Conservation (phyloP, 1,140 invertebrate genomes). For the Pseudomyrmex cubaensis region DNA sequence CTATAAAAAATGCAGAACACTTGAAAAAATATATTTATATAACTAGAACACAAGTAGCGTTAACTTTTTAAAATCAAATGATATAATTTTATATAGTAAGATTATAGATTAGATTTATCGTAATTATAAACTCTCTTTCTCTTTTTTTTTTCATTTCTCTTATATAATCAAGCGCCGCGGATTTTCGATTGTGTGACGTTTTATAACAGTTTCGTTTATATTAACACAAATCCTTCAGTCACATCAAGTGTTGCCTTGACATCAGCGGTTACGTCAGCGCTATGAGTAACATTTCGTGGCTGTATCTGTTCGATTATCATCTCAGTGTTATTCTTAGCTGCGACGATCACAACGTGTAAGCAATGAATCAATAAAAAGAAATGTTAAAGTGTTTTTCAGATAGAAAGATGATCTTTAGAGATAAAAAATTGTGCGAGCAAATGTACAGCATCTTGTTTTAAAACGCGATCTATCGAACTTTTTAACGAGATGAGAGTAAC, state of each 20-base stretch:
- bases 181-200: slow-evolving; percentile 10
- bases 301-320: slow-evolving; percentile 56
- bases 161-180: not conserved
- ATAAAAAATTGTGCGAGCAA: not conserved
- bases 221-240: slow-evolving; percentile 57
- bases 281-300: slow-evolving; percentile 55
- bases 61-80: no score
- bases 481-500: not conserved
- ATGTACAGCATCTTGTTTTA: not conserved
- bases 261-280: slow-evolving; percentile 65
- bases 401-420: not conserved
- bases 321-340: slow-evolving; percentile 28
- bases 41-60: no score
- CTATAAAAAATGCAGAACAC: not conserved
- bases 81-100: not conserved
- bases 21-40: no score
- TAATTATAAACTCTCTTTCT: no score
- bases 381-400: not conserved
- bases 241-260: slow-evolving; percentile 64
- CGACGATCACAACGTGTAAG: not conserved
- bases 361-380: not conserved
- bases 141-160: not conserved
- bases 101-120: not conserved
- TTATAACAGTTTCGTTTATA: slow-evolving; percentile 36
- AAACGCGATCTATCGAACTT: not conserved